Evolutionary conservation across 2,797 vertebrate genomes (phyloP).

Genomic region (Platyrinchus mystaceus): DNA sequence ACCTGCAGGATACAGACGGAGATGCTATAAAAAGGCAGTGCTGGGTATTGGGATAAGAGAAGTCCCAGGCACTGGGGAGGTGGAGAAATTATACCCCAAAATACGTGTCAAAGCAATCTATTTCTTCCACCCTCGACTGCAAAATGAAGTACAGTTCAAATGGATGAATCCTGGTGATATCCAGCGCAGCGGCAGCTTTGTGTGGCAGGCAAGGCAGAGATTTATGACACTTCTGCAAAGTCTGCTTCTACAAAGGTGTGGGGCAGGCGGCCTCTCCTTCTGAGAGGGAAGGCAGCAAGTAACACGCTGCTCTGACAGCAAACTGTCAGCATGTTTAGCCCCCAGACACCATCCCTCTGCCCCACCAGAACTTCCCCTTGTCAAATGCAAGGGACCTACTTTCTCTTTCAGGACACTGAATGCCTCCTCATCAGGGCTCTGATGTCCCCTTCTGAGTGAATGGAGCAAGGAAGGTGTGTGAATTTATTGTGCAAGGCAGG

Average conservation of each 20-base stretch:
- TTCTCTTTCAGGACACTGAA: background rate
- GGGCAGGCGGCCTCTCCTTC: fast-evolving
- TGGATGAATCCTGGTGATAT: conserved; percentile 68
- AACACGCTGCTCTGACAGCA: background rate
- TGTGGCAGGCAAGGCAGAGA: conserved; percentile 56
- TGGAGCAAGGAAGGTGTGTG: background rate
- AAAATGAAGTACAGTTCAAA: conserved; percentile 65
- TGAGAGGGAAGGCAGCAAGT: background rate
- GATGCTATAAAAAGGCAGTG: conserved; percentile 42
- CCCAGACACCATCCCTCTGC: background rate
- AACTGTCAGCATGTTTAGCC: background rate
- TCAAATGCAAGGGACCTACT: background rate
- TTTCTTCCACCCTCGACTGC: conserved; percentile 43
- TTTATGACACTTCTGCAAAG: conserved; percentile 51
- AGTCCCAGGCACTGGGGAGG: conserved; percentile 6
- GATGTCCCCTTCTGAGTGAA: background rate
- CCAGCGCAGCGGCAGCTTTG: conserved; percentile 44
- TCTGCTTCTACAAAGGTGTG: background rate
- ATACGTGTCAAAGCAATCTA: conserved; percentile 61
- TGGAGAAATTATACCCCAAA: conserved; percentile 64
- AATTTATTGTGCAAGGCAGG: background rate
- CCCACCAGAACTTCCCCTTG: background rate
- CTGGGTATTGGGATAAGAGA: conserved; percentile 24
- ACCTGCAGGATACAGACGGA: conserved; percentile 4
- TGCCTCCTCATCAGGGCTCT: background rate